phyloP scores from a whole-genome alignment of 1,140 invertebrate species.

The Trichoplusia ni region DNA sequence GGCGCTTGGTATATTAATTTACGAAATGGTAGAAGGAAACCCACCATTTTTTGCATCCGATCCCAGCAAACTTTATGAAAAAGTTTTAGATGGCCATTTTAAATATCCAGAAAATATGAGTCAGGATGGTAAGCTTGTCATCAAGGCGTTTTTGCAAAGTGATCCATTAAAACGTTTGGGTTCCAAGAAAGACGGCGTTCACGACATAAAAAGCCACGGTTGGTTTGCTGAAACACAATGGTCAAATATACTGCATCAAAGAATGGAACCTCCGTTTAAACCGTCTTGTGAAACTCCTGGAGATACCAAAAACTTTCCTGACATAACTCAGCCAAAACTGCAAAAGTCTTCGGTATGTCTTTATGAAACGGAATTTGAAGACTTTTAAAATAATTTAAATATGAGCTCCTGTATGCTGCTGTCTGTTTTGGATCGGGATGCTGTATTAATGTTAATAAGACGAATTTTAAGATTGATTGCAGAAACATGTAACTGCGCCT shows the following conservation, averaged over 20 bases:
- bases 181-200: constrained; percentile 89
- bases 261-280: constrained; percentile 87
- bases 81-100: constrained; percentile 87
- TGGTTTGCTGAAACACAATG: constrained; percentile 90
- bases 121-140: constrained; percentile 89
- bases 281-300: constrained; percentile 85
- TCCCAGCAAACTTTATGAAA: constrained; percentile 93
- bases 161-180: constrained; percentile 94
- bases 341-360: constrained; percentile 50
- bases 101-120: constrained; percentile 85
- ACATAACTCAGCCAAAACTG: constrained; percentile 59
- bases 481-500: too few species aligned
- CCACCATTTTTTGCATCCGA: constrained; percentile 90
- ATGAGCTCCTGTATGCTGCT: neutral
- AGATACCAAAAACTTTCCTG: constrained; percentile 92
- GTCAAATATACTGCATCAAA: constrained; percentile 90
- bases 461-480: too few species aligned
- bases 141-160: constrained; percentile 90
- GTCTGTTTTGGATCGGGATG: too few species aligned
- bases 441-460: too few species aligned
- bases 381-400: constrained; percentile 71
- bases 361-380: constrained; percentile 65
- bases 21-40: constrained; percentile 89
- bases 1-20: constrained; percentile 93
- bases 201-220: constrained; percentile 83